phyloP scores from a whole-genome alignment of 35 echinoderm and acorn worm species.

The Patiria miniata region DNA sequence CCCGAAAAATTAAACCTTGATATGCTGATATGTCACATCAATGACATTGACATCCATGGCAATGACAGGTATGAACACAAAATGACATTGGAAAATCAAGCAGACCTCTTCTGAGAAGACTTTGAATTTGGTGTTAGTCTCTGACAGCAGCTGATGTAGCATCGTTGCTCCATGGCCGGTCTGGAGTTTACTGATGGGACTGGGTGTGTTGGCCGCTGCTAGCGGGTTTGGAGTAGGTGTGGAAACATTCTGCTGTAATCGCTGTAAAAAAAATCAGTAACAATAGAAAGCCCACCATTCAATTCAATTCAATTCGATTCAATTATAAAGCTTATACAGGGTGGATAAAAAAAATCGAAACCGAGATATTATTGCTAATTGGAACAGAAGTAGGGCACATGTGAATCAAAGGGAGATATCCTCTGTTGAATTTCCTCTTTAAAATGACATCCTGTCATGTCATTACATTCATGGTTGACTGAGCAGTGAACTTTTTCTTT shows the following conservation, averaged over 20 bases:
- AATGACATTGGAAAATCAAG: background rate
- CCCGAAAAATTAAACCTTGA: too few relatives aligned
- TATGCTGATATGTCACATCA: too few relatives aligned
- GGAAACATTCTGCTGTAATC: conserved; percentile 5
- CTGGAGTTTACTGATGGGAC: conserved; percentile 77
- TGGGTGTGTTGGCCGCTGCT: conserved; percentile 62
- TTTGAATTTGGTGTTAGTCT: conserved; percentile 95
- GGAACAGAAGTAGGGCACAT: too few relatives aligned
- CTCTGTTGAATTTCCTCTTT: too few relatives aligned
- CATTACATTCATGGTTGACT: too few relatives aligned
- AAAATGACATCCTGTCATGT: too few relatives aligned
- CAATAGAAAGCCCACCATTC: background rate
- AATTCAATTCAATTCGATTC: background rate
- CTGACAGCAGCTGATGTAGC: conserved; percentile 93
- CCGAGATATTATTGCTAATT: too few relatives aligned
- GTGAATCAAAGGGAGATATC: too few relatives aligned
- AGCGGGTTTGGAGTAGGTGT: conserved; percentile 22
- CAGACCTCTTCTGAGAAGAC: conserved; percentile 96
- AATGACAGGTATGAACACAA: background rate
- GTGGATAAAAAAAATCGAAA: too few relatives aligned
- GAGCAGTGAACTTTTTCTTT: conserved; percentile 9
- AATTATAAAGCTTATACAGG: background rate
- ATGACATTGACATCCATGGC: too few relatives aligned
- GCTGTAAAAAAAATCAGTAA: background rate
- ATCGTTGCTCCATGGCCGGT: conserved; percentile 86